These are phyloP conservation scores for Magallana nippona DNA, from an alignment of 2,888 invertebrate genomes.

Conservation along the genomic window DNA sequence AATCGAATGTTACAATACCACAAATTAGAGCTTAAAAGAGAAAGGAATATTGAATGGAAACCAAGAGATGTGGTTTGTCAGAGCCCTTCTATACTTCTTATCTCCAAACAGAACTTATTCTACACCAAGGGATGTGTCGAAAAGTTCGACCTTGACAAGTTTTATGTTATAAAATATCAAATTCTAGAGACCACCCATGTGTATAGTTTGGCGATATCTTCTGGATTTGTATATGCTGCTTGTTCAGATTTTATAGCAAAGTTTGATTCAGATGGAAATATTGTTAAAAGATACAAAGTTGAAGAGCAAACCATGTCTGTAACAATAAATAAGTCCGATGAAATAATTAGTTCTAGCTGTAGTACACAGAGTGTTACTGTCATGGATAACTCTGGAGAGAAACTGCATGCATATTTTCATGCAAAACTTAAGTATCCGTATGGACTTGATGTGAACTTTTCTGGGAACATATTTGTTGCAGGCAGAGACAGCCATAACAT, in stretches of 20 bases:
- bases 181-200: not conserved
- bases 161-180: not conserved
- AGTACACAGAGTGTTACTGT: not conserved
- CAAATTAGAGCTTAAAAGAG: not conserved
- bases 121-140: not conserved
- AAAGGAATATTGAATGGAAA: not conserved
- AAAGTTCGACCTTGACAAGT: not conserved
- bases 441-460: not conserved
- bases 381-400: not conserved
- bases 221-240: not conserved
- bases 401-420: not conserved
- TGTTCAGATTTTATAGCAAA: not conserved
- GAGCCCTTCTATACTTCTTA: not conserved
- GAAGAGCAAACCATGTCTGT: not conserved
- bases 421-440: not conserved
- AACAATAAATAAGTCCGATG: not conserved
- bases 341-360: conserved; percentile 17
- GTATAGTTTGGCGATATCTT: not conserved
- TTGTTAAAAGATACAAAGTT: not conserved
- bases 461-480: not conserved
- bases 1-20: not conserved
- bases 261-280: not conserved
- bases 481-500: not conserved
- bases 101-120: too few species aligned
- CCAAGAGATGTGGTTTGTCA: not conserved